These are phyloP conservation scores for Shargacucullia verbasci DNA, from an alignment of 2,888 invertebrate genomes.

Conservation along the genomic window DNA sequence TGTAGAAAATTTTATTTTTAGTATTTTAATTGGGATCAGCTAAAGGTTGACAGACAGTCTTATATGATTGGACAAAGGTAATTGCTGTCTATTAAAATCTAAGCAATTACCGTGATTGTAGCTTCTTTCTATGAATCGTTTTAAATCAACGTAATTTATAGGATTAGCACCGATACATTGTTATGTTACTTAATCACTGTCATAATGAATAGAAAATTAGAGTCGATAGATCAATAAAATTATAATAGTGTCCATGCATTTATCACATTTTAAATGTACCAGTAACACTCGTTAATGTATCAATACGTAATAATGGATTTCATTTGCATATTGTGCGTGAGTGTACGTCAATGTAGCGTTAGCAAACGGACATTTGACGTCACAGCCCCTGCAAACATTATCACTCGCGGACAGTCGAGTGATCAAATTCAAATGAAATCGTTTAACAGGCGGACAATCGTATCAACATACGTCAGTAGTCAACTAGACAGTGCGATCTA, in stretches of 20 bases:
- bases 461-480: conserved; percentile 86
- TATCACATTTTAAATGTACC: neutral
- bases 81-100: conserved; percentile 16
- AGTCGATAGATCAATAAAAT: conserved; percentile 3
- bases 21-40: too few relatives aligned
- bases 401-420: conserved; percentile 83
- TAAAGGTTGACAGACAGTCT: too few relatives aligned
- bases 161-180: conserved; percentile 11
- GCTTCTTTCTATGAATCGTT: conserved; percentile 4
- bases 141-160: conserved; percentile 16
- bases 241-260: neutral
- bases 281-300: neutral
- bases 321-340: conserved; percentile 36
- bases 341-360: conserved; percentile 37
- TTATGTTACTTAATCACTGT: conserved; percentile 8
- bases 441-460: conserved; percentile 83
- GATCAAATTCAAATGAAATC: conserved; percentile 88
- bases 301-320: conserved; percentile 18
- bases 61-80: too few relatives aligned
- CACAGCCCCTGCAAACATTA: conserved; percentile 75
- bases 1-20: too few relatives aligned
- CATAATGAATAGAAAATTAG: neutral
- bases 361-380: conserved; percentile 47
- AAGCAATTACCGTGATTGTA: conserved; percentile 16
- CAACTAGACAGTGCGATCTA: conserved; percentile 78